phyloP scores from a whole-genome alignment of 2,797 vertebrate genomes.

The Enteromius thamalakanensis region DNA sequence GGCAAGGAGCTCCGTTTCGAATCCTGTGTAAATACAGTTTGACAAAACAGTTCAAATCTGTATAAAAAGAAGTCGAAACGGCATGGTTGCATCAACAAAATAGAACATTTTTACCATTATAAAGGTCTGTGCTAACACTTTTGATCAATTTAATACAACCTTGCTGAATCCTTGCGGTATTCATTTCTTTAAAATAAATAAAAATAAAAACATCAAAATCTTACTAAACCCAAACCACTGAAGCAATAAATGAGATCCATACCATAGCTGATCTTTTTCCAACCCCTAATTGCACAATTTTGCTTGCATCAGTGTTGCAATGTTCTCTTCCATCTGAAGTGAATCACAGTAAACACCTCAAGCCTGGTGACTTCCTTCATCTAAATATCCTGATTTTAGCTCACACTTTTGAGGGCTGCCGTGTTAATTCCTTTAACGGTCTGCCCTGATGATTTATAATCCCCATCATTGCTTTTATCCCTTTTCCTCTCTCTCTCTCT shows the following conservation, averaged over 20 bases:
- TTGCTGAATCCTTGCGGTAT: background rate
- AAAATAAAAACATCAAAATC: background rate
- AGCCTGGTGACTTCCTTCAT: conserved; percentile 14
- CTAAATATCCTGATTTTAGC: conserved; percentile 11
- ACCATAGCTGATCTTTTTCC: background rate
- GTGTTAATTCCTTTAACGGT: background rate
- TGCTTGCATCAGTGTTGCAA: background rate
- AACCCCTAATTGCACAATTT: background rate
- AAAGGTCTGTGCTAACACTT: background rate
- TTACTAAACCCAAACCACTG: background rate
- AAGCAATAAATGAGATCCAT: background rate
- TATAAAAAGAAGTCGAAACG: too few relatives aligned
- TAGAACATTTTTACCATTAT: background rate
- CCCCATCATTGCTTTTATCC: conserved; percentile 30
- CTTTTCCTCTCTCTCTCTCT: too few relatives aligned
- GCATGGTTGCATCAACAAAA: too few relatives aligned
- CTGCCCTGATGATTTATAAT: conserved; percentile 14
- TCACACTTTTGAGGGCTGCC: conserved; percentile 15
- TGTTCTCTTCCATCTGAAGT: conserved; percentile 21
- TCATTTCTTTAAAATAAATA: background rate
- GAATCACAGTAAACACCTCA: conserved; percentile 37
- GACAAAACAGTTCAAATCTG: too few relatives aligned
- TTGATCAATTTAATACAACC: background rate
- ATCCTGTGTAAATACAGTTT: too few relatives aligned
- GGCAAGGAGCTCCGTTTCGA: too few relatives aligned